Evolutionary conservation across 30 jellyfish, hydroid and myxozoan species (phyloP), one percentile per base, ranked within the genome.

Genomic region (Calvadosia cruxmelitensis): DNA sequence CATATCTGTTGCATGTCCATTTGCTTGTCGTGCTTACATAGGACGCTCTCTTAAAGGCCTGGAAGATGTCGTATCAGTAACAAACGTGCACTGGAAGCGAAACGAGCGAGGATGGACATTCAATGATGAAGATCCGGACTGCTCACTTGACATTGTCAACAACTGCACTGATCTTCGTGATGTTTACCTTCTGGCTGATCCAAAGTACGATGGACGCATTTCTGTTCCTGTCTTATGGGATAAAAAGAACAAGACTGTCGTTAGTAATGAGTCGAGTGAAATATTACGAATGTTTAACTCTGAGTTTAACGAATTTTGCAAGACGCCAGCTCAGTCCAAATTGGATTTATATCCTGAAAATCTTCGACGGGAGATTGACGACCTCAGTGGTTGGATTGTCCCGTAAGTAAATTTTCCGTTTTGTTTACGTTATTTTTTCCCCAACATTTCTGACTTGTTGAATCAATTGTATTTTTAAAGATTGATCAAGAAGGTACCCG

Each of bases 201-300:
- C 98, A 0, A 74, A 76, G n/a, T 89, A 68, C 33, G 77, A 68
- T 29, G 98, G 98, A 13, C 57, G 84, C 49, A 67, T 65, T n/a
- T 35, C 95, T 13, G 94, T 89, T 34, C 98, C 98, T 27, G 90
- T 77, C 1, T 76, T 89, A 0, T 89, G 84, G 75, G 98, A 89
- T 69, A 81, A 81, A 81, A 57, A 81, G 69, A 73, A 67, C 28
- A 81, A 67, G 64, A 89, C 88, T 28, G 77, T 89, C 27, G 95
- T 89, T 0, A 81, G 53, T 66, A 89, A 72, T 77, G 91, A 74
- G 26, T 89, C 93, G 1, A 83, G 87, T 5, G 98, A 81, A 52
- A 89, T 89, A 30, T 2, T 89, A 78, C 66, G 93, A 66, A 89
- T 89, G 93, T 70, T 89, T 51, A 77, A 73, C 79, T 53, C 72